A percentile compares a stretch with the other conserved stretches of the same genome.
These are phyloP conservation scores for Chydorus sphaericus DNA, from an alignment of 2,888 invertebrate species.

Conservation along the genomic window DNA sequence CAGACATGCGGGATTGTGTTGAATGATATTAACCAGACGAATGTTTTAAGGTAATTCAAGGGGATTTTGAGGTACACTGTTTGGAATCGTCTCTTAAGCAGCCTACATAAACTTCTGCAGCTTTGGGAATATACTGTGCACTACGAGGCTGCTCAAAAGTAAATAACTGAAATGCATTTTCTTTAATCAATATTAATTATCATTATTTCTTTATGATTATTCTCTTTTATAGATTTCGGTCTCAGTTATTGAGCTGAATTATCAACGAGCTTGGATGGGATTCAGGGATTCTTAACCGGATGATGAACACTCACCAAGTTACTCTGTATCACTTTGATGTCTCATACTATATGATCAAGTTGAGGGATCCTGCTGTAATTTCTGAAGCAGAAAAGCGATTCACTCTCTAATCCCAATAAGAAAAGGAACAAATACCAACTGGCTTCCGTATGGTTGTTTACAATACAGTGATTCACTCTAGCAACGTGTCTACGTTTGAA, in stretches of 20 bases:
- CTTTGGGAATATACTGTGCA: conserved; percentile 66
- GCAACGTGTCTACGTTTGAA: conserved; percentile 51
- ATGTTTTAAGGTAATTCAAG: conserved; percentile 89
- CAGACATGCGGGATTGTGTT: conserved; percentile 50
- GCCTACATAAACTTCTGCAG: conserved; percentile 54
- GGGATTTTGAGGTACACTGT: conserved; percentile 87
- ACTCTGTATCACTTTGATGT: conserved; percentile 69
- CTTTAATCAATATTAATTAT: no score
- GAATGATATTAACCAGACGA: conserved; percentile 52
- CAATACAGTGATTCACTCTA: conserved; percentile 60
- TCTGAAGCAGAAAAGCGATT: conserved; percentile 56
- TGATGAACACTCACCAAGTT: conserved; percentile 74
- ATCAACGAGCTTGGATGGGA: conserved; percentile 72
- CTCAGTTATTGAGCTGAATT: conserved; percentile 56
- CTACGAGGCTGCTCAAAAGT: conserved; percentile 46
- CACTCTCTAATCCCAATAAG: conserved; percentile 46
- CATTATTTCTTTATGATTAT: no score
- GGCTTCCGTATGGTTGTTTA: conserved; percentile 78
- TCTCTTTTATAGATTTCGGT: conserved; percentile 58
- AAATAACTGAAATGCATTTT: no score
- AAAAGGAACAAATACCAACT: conserved; percentile 50
- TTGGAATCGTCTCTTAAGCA: conserved; percentile 71
- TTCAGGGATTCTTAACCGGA: conserved; percentile 48
- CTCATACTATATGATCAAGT: conserved; percentile 64
- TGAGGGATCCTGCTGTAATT: conserved; percentile 58